Evolutionary conservation across 2,888 invertebrate genomes (phyloP), one percentile per base, ranked within the genome.

Genomic region (Tetranychus truncatus): DNA sequence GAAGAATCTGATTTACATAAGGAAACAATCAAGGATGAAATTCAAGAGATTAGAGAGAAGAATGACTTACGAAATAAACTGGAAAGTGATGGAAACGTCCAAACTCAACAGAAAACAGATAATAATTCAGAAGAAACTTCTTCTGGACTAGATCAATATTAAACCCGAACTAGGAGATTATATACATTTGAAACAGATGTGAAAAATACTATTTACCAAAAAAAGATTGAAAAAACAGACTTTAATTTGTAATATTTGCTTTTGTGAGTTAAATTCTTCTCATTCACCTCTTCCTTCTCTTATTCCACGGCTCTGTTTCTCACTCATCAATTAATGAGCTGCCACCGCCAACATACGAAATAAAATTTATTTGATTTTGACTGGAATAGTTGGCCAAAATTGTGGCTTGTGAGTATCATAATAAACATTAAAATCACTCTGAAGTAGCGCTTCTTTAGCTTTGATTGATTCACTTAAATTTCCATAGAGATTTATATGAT

Each of bases 341-440:
- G 55, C 15, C 55, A 55, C 2, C 55, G 15, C 55, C 9, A 15
- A 9, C 6, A 34, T 34, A 34, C 4, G 2, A 34, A 55, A 55
- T 15, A 55, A 21, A 9, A 21, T 69, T 24, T 69, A 69, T 21
- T 69, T 20, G 21, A 69, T 69, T 24, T 69, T 69, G 20, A 69
- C 20, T 24, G 69, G 69, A 69, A 69, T 69, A 11, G 20, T 69
- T 11, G 69, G 69, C 69, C 69, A 69, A 5, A 69, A 24, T 69
- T 69, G 20, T 15, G 69, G 20, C n/a, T 55, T 55, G 55, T 55
- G 55, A 55, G 55, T 55, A 55, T 55, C 55, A 55, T 15, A 55
- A 15, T 55, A 55, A 55, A 55, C 55, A 15, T 55, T 55, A 15
- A 55, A 55, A 55, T 55, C 55, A 55, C 55, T 55, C 15, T 55